phyloP scores from a whole-genome alignment of 2,113 vertebrate genomes.

The Tragelaphus buxtoni region DNA sequence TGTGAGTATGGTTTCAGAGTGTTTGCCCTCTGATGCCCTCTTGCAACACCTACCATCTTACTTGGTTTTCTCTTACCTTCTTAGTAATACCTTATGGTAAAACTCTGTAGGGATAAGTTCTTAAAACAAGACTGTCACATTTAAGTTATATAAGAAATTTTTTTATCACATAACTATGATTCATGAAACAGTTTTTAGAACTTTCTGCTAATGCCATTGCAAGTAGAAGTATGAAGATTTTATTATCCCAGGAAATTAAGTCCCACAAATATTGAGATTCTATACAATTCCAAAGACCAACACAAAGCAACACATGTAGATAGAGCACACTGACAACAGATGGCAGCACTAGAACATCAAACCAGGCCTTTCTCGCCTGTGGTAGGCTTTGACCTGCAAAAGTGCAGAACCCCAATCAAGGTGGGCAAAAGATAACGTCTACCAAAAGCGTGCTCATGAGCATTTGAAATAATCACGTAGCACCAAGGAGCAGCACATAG shows the following conservation, averaged over 20 bases:
- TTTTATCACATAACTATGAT: neutral
- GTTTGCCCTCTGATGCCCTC: too few species aligned
- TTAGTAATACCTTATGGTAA: neutral
- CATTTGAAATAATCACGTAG: neutral
- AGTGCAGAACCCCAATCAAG: neutral
- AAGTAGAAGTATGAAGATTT: neutral
- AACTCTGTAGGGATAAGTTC: neutral
- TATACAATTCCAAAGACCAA: neutral
- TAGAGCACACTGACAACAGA: conserved; percentile 18
- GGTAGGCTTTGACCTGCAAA: neutral
- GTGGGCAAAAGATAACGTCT: neutral
- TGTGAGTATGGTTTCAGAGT: too few species aligned
- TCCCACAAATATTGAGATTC: neutral
- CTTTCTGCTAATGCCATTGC: neutral
- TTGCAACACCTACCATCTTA: too few species aligned
- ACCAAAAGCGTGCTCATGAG: neutral
- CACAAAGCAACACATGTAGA: neutral
- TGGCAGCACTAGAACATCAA: conserved; percentile 56
- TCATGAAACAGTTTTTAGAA: neutral
- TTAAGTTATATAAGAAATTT: neutral
- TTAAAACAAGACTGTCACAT: neutral
- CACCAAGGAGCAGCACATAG: neutral
- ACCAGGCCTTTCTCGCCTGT: neutral
- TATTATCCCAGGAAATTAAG: neutral
- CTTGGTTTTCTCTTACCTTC: too few species aligned